Percentiles rank a stretch among this genome's conserved stretches.
Evolutionary conservation across 1,140 invertebrate genomes (phyloP).

Genomic region (Chlorops oryzae): DNA sequence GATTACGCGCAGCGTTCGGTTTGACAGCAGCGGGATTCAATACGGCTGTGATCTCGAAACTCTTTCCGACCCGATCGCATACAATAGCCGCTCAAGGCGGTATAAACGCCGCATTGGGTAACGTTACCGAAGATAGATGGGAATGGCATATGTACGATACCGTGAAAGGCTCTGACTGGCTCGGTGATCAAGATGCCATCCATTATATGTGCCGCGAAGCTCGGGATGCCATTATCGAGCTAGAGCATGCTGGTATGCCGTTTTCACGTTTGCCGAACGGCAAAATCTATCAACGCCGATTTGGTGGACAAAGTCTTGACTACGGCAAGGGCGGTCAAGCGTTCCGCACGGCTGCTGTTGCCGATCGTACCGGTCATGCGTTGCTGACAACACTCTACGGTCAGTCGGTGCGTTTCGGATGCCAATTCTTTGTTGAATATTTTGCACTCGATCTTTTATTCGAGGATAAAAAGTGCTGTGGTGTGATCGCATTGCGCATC

Average conservation of each 20-base stretch:
- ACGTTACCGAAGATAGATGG: conserved; percentile 82
- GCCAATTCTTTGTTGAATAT: conserved; percentile 97
- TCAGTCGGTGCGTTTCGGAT: conserved; percentile 90
- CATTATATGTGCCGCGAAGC: conserved; percentile 92
- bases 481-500: conserved; percentile 89
- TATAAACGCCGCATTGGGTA: conserved; percentile 75
- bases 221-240: conserved; percentile 78
- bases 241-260: conserved; percentile 81
- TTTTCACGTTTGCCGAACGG: conserved; percentile 49
- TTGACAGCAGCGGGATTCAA: conserved; percentile 85
- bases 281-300: conserved; percentile 88
- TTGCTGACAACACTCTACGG: conserved; percentile 96
- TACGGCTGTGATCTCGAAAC: conserved; percentile 87
- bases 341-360: conserved; percentile 55
- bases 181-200: conserved; percentile 92
- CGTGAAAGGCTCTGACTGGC: conserved; percentile 93
- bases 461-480: conserved; percentile 83
- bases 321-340: conserved; percentile 80
- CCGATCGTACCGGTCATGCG: conserved; percentile 86
- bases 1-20: conserved; percentile 82
- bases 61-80: conserved; percentile 87
- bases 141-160: conserved; percentile 91
- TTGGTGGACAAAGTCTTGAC: conserved; percentile 81
- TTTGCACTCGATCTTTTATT: conserved; percentile 96
- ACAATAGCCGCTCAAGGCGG: conserved; percentile 92